phyloP scores from a whole-genome alignment of 2,797 vertebrate species.

The Scomberomorus guttatus region DNA sequence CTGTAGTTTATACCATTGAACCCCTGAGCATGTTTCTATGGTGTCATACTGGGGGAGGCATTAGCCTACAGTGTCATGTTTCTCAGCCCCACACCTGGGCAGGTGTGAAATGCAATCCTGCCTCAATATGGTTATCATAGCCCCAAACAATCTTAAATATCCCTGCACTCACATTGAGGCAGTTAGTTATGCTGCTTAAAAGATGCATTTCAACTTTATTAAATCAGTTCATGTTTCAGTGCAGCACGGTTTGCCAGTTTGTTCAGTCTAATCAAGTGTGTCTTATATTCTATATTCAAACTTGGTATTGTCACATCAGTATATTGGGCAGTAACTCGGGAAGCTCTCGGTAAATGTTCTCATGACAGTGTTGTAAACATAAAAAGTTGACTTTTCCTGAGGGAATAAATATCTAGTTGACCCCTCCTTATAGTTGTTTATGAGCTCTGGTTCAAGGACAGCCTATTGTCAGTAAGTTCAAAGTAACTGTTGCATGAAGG shows the following conservation, averaged over 20 bases:
- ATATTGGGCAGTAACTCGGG: neutral
- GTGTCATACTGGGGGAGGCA: constrained; percentile 9
- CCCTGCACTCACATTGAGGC: no score
- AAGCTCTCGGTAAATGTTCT: neutral
- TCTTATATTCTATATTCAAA: no score
- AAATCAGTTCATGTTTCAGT: neutral
- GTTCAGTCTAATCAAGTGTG: no score
- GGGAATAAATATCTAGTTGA: neutral
- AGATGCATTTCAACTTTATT: neutral
- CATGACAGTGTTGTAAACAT: neutral
- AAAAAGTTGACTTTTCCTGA: neutral
- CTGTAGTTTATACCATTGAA: neutral
- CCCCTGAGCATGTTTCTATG: constrained; percentile 2
- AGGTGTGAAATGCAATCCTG: constrained; percentile 8
- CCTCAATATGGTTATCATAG: neutral
- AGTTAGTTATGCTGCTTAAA: neutral
- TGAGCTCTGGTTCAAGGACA: neutral
- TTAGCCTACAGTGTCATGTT: constrained; percentile 31
- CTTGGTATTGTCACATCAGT: no score
- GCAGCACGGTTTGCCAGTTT: no score
- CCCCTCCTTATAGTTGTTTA: neutral
- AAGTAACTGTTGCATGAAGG: no score
- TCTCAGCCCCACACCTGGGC: constrained; percentile 6
- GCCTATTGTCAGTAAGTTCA: neutral
- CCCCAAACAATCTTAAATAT: no score